Conservation (phyloP, 2,797 vertebrate species). For the Pempheris klunzingeri region DNA sequence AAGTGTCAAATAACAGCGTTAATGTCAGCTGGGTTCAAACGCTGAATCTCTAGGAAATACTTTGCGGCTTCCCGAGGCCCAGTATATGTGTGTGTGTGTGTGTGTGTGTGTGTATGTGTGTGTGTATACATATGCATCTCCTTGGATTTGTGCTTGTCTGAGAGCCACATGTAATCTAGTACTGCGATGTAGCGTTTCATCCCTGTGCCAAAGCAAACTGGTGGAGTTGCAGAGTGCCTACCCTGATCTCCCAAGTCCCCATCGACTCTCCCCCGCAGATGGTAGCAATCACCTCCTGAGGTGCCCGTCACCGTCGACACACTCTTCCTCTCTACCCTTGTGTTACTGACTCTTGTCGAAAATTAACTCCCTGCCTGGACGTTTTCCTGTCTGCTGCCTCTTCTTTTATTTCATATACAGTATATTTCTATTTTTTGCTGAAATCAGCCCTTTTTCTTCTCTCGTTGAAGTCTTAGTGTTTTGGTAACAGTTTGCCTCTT, state of each 20-base stretch:
- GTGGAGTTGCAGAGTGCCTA: conserved; percentile 66
- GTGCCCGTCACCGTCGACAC: conserved; percentile 66
- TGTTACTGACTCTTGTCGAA: conserved; percentile 66
- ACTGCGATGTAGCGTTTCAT: conserved; percentile 68
- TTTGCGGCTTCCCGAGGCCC: conserved; percentile 31
- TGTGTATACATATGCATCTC: conserved; percentile 24
- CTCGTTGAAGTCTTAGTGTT: conserved; percentile 41
- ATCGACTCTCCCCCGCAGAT: conserved; percentile 73
- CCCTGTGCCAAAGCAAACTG: conserved; percentile 75
- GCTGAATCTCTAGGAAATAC: conserved; percentile 51
- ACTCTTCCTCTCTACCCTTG: conserved; percentile 55
- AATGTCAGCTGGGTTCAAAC: conserved; percentile 59
- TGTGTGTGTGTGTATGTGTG: conserved; percentile 6
- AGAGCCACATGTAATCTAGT: conserved; percentile 64
- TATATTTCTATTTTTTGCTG: conserved; percentile 35
- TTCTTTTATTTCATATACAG: conserved; percentile 42
- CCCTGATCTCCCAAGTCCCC: conserved; percentile 63
- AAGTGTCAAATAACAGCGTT: conserved; percentile 65
- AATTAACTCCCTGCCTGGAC: conserved; percentile 52
- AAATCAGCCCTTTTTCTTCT: conserved; percentile 38
- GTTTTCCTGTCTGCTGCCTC: conserved; percentile 28
- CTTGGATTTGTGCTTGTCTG: conserved; percentile 40
- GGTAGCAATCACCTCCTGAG: conserved; percentile 82
- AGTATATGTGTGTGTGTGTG: conserved; percentile 13
- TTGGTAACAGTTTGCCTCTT: conserved; percentile 50